Percentiles rank a stretch among this genome's conserved stretches.
Conservation (phyloP, 2,113 vertebrate species). For the Felis catus region F.catus_Fca126_mat1.0 CM031423.1:78750501-78751000, state of each 20-base stretch:
- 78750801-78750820: neutral
- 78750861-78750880: neutral
- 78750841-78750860: neutral
- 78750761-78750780: no score
- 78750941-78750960: neutral
- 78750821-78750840: neutral
- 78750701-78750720: neutral
- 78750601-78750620: neutral
- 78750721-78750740: no score
- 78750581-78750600: neutral
- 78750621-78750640: neutral
- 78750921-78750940: neutral
- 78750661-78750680: neutral
- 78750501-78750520: neutral
- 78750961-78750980: neutral
- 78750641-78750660: neutral
- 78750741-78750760: no score
- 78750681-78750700: neutral
- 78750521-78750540: slow-evolving; percentile 36
- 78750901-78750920: neutral
- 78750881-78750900: neutral
- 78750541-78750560: neutral
- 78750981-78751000: neutral
- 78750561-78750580: slow-evolving; percentile 36
- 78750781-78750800: no score